These are phyloP conservation scores for Mustelus asterias DNA, from an alignment of 2,113 vertebrate species.

Conservation along the genomic window DNA sequence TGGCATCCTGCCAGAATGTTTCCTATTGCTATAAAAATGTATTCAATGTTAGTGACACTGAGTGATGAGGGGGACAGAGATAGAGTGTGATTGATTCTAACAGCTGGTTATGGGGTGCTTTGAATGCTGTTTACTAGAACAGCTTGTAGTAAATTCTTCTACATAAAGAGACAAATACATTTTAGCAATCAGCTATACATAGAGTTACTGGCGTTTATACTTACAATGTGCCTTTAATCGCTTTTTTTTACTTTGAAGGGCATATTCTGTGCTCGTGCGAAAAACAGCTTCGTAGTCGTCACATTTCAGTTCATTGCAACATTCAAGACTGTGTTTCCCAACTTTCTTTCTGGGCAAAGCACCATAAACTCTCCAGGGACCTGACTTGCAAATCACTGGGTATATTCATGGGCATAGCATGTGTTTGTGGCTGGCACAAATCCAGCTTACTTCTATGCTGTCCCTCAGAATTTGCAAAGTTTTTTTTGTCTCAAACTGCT, in stretches of 20 bases:
- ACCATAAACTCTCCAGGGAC: not conserved
- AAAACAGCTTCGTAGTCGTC: not conserved
- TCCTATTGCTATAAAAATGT: slow-evolving; percentile 57
- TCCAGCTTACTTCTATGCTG: not conserved
- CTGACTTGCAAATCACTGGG: slow-evolving; percentile 9
- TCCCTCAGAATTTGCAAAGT: not conserved
- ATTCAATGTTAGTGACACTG: slow-evolving; percentile 54
- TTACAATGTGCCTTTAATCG: not conserved
- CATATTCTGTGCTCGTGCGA: not conserved
- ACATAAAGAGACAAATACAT: slow-evolving; percentile 53
- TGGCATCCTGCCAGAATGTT: slow-evolving; percentile 46
- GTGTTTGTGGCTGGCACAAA: not conserved
- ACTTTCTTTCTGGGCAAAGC: slow-evolving; percentile 11
- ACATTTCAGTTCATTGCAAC: slow-evolving; percentile 2
- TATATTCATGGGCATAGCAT: not conserved
- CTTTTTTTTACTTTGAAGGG: not conserved
- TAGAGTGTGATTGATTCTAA: slow-evolving; percentile 62
- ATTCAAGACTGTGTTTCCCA: not conserved
- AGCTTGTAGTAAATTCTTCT: slow-evolving; percentile 43
- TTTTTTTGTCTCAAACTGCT: not conserved
- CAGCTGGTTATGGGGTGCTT: slow-evolving; percentile 61
- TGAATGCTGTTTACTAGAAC: slow-evolving; percentile 51
- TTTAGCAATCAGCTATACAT: slow-evolving; percentile 59
- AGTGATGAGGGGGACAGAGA: slow-evolving; percentile 57
- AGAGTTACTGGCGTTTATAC: slow-evolving; percentile 65